These are phyloP conservation scores for Hydropotes inermis DNA, from an alignment of 2,113 vertebrate genomes.

Conservation along the genomic window DNA sequence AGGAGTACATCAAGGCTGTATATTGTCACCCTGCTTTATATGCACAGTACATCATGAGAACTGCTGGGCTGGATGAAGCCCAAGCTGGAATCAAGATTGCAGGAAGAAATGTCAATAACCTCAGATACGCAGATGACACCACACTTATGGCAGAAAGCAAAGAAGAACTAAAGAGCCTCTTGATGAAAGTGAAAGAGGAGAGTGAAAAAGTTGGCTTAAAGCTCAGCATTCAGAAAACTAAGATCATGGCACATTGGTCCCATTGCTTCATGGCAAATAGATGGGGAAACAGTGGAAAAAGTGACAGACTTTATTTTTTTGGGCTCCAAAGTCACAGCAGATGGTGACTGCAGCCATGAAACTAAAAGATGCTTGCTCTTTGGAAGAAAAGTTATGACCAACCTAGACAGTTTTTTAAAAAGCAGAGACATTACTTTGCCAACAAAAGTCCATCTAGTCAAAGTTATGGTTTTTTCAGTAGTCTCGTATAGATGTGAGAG, in stretches of 20 bases:
- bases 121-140: neutral
- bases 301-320: neutral
- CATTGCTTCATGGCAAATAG: neutral
- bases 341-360: neutral
- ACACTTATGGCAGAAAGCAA: neutral
- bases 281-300: neutral
- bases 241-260: neutral
- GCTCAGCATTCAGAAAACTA: neutral
- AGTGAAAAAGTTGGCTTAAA: neutral
- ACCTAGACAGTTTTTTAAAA: neutral
- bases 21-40: neutral
- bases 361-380: neutral
- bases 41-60: neutral
- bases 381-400: neutral
- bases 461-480: neutral
- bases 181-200: neutral
- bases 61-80: neutral
- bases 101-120: neutral
- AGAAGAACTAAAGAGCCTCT: neutral
- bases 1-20: neutral
- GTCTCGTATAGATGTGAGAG: neutral
- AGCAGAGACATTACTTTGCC: neutral
- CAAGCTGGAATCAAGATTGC: neutral
- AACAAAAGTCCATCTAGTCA: neutral
- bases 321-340: neutral